Percentiles rank a stretch among this genome's conserved stretches.
These are phyloP conservation scores for Philantomba maxwellii DNA, from an alignment of 2,113 vertebrate genomes.

Conservation along the genomic window DNA sequence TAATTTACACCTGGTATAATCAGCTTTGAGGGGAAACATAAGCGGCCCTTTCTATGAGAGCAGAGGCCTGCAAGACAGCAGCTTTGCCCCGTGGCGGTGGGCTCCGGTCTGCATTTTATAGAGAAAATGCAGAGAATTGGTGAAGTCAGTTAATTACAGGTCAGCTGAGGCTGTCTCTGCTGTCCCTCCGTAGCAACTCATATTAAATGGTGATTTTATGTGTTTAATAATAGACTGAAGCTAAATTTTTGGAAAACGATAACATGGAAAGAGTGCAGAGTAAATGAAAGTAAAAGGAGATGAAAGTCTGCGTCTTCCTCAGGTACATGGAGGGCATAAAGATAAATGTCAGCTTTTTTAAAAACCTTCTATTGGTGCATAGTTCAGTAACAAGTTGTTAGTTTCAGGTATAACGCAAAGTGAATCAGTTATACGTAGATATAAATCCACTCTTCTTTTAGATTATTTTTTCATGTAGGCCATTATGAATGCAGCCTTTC, in stretches of 20 bases:
- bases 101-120: fast-evolving
- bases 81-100: fast-evolving
- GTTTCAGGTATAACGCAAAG: neutral
- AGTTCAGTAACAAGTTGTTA: neutral
- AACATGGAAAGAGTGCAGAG: neutral
- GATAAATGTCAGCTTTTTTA: neutral
- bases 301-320: neutral
- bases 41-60: fast-evolving
- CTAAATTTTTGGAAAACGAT: neutral
- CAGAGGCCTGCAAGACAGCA: fast-evolving
- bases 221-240: neutral
- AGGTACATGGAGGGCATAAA: no score
- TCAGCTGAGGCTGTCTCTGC: neutral
- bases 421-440: neutral
- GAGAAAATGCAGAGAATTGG: neutral
- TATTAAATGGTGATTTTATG: neutral
- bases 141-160: no score
- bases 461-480: neutral
- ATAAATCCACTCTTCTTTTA: neutral
- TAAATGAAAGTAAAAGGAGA: neutral
- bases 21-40: neutral
- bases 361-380: neutral
- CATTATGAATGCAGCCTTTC: neutral
- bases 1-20: neutral
- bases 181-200: fast-evolving